phyloP scores from a whole-genome alignment of 2,797 vertebrate genomes.

The Sebastes steindachneri region DNA sequence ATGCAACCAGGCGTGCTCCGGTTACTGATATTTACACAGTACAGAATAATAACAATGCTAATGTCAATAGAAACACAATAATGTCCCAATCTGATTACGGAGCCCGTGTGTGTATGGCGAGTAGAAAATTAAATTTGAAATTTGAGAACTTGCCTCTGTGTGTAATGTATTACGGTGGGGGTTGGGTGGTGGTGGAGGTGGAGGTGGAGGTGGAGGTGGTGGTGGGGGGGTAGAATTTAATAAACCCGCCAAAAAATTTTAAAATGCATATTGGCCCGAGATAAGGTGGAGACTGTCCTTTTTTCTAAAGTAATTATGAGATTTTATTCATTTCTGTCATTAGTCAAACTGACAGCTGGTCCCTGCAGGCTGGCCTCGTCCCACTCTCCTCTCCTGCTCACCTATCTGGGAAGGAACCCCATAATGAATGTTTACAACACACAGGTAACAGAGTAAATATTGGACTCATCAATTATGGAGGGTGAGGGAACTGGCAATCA shows the following conservation, averaged over 20 bases:
- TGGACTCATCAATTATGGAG: constrained; percentile 94
- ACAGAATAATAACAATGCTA: constrained; percentile 87
- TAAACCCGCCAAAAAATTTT: constrained; percentile 85
- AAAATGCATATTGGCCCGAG: constrained; percentile 87
- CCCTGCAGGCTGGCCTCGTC: constrained; percentile 85
- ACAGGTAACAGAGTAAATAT: constrained; percentile 96
- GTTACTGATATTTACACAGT: constrained; percentile 86
- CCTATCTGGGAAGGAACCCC: constrained; percentile 84
- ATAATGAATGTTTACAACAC: constrained; percentile 94
- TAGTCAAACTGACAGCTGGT: constrained; percentile 89
- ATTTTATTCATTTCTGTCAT: constrained; percentile 90
- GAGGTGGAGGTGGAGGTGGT: neutral
- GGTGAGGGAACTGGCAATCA: constrained; percentile 87
- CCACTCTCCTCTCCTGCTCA: constrained; percentile 83
- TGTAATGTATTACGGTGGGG: constrained; percentile 82
- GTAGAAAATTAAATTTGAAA: constrained; percentile 88
- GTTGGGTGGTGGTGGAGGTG: constrained; percentile 27
- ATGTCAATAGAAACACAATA: constrained; percentile 90
- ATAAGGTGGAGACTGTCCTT: constrained; percentile 86
- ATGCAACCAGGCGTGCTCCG: constrained; percentile 62
- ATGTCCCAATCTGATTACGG: constrained; percentile 84
- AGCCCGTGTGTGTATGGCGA: constrained; percentile 77
- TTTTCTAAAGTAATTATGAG: constrained; percentile 90
- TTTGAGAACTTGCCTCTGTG: constrained; percentile 86
- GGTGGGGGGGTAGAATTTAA: constrained; percentile 81